Conservation (phyloP, 2,113 vertebrate genomes). For the Lasiurus cinereus region DNA sequence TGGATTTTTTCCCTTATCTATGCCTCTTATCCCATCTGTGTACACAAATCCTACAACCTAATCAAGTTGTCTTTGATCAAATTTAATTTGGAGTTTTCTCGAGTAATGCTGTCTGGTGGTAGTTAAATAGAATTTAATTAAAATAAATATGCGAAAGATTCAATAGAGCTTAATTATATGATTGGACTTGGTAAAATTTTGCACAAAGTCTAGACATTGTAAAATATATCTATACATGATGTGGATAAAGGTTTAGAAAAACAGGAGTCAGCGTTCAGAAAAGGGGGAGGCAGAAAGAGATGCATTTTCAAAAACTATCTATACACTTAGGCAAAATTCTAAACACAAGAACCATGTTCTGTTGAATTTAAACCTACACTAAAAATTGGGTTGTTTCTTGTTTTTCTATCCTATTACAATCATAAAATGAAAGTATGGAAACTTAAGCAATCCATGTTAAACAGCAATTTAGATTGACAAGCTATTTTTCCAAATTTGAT, state of each 20-base stretch:
- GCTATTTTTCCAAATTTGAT: constrained; percentile 54
- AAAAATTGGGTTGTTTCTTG: constrained; percentile 22
- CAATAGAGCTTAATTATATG: constrained; percentile 74
- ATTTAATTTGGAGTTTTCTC: constrained; percentile 72
- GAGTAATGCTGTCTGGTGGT: constrained; percentile 63
- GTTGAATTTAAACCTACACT: background rate
- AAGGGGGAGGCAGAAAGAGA: background rate
- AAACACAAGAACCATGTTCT: background rate
- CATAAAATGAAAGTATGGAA: constrained; percentile 2
- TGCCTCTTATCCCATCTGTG: background rate
- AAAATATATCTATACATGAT: background rate
- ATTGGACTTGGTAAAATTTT: constrained; percentile 76
- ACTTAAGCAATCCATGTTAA: background rate
- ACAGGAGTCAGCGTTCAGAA: constrained; percentile 44
- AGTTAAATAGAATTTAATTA: constrained; percentile 80
- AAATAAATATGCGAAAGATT: constrained; percentile 72
- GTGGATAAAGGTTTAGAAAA: constrained; percentile 48
- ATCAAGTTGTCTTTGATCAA: constrained; percentile 66
- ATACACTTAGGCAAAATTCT: constrained; percentile 7
- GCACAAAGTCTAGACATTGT: constrained; percentile 61
- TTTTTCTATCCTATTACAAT: constrained; percentile 32
- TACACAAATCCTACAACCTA: constrained; percentile 62
- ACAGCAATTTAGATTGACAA: constrained; percentile 16
- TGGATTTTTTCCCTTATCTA: background rate
- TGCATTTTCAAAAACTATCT: background rate